A percentile compares a stretch with the other conserved stretches of the same genome.
phyloP scores from a whole-genome alignment of 2,888 invertebrate species.

The Desoria tigrina region DNA sequence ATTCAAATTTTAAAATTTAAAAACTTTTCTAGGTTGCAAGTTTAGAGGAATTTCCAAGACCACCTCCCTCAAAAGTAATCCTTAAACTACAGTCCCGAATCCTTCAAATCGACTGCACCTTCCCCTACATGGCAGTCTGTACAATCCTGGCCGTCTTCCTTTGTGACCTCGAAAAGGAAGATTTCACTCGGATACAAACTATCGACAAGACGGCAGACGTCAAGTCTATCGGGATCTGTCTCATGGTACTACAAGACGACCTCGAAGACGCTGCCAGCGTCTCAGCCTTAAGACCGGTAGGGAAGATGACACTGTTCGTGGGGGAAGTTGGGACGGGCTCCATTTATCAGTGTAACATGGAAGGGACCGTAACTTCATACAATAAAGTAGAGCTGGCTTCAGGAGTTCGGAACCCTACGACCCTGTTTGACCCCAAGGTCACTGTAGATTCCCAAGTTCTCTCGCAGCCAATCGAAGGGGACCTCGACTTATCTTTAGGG shows the following conservation, averaged over 20 bases:
- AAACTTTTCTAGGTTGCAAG: constrained; percentile 39
- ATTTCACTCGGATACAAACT: constrained; percentile 44
- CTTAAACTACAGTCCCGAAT: constrained; percentile 44
- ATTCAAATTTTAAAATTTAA: too few relatives aligned
- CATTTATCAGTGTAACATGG: constrained; percentile 36
- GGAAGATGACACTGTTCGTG: constrained; percentile 35
- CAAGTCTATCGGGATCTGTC: constrained; percentile 36
- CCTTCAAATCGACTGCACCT: constrained; percentile 49
- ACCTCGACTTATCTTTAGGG: constrained; percentile 34
- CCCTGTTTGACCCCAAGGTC: constrained; percentile 42
- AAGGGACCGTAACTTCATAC: constrained; percentile 38
- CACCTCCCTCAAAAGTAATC: constrained; percentile 46
- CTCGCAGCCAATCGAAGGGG: background rate
- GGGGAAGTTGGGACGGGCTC: constrained; percentile 33
- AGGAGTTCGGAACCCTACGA: constrained; percentile 24
- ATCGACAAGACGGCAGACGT: constrained; percentile 29
- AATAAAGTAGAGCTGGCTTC: constrained; percentile 23
- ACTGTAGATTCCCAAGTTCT: background rate
- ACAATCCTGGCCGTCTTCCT: constrained; percentile 43
- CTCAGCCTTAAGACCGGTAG: constrained; percentile 17
- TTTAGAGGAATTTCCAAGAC: constrained; percentile 48
- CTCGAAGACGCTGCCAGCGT: constrained; percentile 23
- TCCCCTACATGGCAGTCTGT: constrained; percentile 49
- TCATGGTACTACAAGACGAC: constrained; percentile 26
- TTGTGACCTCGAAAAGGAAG: constrained; percentile 52